Conservation (phyloP, 2,888 invertebrate species). For the Lacanobia oleracea region DNA sequence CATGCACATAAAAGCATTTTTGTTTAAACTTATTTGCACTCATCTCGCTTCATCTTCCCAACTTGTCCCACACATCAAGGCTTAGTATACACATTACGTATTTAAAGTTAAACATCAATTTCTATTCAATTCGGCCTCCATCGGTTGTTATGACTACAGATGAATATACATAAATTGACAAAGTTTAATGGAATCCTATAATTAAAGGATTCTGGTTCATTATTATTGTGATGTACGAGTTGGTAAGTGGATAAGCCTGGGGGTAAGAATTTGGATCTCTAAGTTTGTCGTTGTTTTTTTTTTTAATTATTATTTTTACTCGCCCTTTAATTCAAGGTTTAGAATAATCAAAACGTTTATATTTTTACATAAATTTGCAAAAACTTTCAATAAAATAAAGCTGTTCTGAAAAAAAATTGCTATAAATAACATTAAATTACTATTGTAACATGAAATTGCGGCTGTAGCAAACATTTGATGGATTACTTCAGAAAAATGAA, state of each 20-base stretch:
- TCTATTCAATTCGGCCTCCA: slow-evolving; percentile 65
- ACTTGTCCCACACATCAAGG: slow-evolving; percentile 31
- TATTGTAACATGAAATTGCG: no score
- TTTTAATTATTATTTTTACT: no score
- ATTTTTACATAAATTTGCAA: no score
- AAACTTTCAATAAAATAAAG: no score
- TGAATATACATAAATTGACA: slow-evolving; percentile 60
- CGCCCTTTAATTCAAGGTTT: no score
- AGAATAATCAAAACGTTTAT: no score
- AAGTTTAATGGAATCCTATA: slow-evolving; percentile 58
- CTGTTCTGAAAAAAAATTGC: no score
- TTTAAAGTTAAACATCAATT: slow-evolving; percentile 71
- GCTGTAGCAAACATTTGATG: no score
- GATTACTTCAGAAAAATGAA: no score
- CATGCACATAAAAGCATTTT: background rate
- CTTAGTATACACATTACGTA: slow-evolving; percentile 59
- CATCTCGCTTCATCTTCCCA: slow-evolving; percentile 12
- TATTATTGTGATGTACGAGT: slow-evolving; percentile 9
- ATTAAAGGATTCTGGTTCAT: slow-evolving; percentile 43
- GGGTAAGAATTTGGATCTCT: background rate
- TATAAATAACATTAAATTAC: no score
- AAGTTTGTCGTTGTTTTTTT: background rate
- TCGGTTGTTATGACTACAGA: slow-evolving; percentile 53
- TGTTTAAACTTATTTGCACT: background rate
- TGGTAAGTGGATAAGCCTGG: background rate